Evolutionary conservation across 2,113 vertebrate genomes (phyloP).

Genomic region (Phocoena phocoena): DNA sequence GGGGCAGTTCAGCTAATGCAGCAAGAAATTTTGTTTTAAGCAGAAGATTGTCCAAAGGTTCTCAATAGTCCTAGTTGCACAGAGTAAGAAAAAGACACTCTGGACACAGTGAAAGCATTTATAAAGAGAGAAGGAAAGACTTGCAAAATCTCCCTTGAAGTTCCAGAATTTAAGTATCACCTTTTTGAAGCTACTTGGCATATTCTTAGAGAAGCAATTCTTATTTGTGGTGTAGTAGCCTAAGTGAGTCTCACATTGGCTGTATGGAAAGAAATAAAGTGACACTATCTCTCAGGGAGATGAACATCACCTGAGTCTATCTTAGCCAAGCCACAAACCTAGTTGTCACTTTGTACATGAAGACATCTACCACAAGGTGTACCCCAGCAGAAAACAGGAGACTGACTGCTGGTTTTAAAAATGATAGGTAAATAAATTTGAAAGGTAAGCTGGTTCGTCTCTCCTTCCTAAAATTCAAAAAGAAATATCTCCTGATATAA

Average conservation of each 20-base stretch:
- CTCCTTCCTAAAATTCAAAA: background rate
- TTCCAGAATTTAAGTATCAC: background rate
- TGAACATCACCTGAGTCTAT: background rate
- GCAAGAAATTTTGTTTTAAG: background rate
- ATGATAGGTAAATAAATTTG: background rate
- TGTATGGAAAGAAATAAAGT: background rate
- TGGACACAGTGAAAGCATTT: background rate
- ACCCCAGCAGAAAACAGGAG: background rate
- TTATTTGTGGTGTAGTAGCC: background rate
- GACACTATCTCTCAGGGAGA: background rate
- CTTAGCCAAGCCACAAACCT: background rate
- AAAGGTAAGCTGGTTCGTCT: background rate
- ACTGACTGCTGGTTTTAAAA: background rate
- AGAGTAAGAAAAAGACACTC: background rate
- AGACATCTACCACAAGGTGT: background rate
- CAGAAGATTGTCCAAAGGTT: background rate
- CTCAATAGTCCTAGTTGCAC: background rate
- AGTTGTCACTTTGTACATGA: background rate
- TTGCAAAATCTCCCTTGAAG: background rate
- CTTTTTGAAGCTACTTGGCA: background rate
- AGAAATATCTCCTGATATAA: background rate
- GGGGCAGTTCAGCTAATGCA: background rate
- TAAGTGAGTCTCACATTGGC: background rate
- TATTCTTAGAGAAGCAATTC: background rate
- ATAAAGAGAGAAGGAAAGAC: background rate